Evolutionary conservation across 2,888 invertebrate species (phyloP).

Genomic region (Trissoscelio sp.): DNA sequence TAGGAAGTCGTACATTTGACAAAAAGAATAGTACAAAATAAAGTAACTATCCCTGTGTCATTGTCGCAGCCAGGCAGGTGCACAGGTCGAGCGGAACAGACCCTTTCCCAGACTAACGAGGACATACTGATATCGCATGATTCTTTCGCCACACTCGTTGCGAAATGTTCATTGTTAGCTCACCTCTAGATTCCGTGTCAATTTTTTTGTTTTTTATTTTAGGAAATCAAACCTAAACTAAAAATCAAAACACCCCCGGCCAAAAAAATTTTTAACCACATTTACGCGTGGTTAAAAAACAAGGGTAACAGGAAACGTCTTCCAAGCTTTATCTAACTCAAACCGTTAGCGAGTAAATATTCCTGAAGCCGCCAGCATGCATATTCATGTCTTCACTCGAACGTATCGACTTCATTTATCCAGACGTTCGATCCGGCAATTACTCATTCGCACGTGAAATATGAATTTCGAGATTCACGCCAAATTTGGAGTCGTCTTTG

Average conservation of each 20-base stretch:
- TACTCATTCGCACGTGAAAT: conserved; percentile 7
- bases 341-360: conserved; percentile 41
- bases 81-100: conserved; percentile 62
- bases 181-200: background rate
- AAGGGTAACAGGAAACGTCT: conserved; percentile 42
- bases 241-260: background rate
- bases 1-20: conserved; percentile 18
- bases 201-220: too few species aligned
- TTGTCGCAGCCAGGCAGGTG: conserved; percentile 56
- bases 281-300: too few species aligned
- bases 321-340: conserved; percentile 20
- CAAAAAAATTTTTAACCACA: too few species aligned
- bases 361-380: conserved; percentile 7
- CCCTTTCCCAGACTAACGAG: conserved; percentile 64
- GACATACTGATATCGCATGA: conserved; percentile 43
- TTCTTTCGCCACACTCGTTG: conserved; percentile 41
- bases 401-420: conserved; percentile 23
- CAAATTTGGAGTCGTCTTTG: background rate
- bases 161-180: conserved; percentile 34
- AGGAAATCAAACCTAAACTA: background rate
- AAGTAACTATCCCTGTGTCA: conserved; percentile 8
- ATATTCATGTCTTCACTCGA: conserved; percentile 22
- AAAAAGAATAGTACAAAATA: conserved; percentile 18
- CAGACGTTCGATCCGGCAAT: conserved; percentile 2
- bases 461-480: background rate